Evolutionary conservation across 2,888 invertebrate genomes (phyloP).

Genomic region (Mythimna loreyi): DNA sequence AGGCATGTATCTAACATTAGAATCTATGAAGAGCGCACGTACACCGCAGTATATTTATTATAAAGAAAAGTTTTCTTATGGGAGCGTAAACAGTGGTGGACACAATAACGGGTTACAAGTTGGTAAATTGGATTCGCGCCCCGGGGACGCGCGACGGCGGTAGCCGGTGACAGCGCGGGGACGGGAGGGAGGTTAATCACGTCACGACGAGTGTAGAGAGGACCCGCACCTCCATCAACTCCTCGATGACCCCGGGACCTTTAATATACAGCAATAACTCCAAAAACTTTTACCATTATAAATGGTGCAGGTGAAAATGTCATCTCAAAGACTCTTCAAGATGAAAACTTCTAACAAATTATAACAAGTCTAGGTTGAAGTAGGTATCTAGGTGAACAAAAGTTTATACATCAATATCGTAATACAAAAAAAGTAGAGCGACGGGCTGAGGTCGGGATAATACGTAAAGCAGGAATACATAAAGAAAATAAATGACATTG

Average conservation of each 20-base stretch:
- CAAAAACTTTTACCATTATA: slow-evolving; percentile 26
- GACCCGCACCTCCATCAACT: slow-evolving; percentile 43
- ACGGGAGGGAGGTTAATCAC: slow-evolving; percentile 65
- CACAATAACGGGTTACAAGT: slow-evolving; percentile 85
- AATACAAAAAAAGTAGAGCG: slow-evolving; percentile 35
- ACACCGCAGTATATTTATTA: slow-evolving; percentile 72
- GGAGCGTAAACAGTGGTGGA: slow-evolving; percentile 73
- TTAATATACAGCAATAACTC: slow-evolving; percentile 28
- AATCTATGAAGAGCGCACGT: slow-evolving; percentile 57
- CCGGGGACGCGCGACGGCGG: slow-evolving; percentile 77
- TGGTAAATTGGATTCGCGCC: slow-evolving; percentile 86
- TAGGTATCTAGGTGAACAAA: slow-evolving; percentile 27
- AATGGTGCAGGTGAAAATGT: slow-evolving; percentile 26
- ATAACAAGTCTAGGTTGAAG: slow-evolving; percentile 10
- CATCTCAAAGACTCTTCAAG: slow-evolving; percentile 18
- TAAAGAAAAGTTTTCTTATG: slow-evolving; percentile 76
- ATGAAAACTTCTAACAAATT: slow-evolving; percentile 37
- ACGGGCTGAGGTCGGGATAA: slow-evolving; percentile 27
- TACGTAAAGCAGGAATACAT: slow-evolving; percentile 41
- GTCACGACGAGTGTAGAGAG: slow-evolving; percentile 58
- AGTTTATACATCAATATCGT: slow-evolving; percentile 37
- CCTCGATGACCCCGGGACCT: slow-evolving; percentile 42
- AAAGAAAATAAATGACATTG: slow-evolving; percentile 54
- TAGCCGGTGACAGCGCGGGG: slow-evolving; percentile 53
- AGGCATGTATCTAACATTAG: slow-evolving; percentile 24